Evolutionary conservation across 2,888 invertebrate genomes (phyloP).

Genomic region (Callosobruchus maculatus): DNA sequence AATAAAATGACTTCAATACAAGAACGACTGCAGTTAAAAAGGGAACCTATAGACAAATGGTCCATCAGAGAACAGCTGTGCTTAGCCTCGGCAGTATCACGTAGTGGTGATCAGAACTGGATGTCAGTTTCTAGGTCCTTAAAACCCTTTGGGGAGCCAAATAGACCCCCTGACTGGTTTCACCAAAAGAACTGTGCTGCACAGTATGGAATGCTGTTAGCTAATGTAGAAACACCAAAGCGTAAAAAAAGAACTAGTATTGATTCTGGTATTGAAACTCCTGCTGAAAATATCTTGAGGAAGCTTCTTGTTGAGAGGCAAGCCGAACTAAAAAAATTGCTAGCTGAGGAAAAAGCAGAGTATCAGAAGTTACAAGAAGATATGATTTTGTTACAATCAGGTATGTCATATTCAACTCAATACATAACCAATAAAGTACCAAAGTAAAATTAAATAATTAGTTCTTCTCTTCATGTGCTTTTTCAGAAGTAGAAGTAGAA

Average conservation of each 20-base stretch:
- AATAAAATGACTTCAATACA: conserved; percentile 43
- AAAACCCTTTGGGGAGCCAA: conserved; percentile 72
- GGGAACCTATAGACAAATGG: conserved; percentile 80
- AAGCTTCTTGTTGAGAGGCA: conserved; percentile 75
- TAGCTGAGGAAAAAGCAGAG: conserved; percentile 69
- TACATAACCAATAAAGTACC: too few relatives aligned
- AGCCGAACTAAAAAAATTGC: conserved; percentile 67
- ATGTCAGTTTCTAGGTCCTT: conserved; percentile 79
- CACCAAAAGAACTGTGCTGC: conserved; percentile 87
- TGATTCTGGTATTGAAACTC: conserved; percentile 60
- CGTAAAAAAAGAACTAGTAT: conserved; percentile 70
- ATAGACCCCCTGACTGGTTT: conserved; percentile 81
- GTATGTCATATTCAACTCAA: conserved; percentile 32
- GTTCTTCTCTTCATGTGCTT: too few relatives aligned
- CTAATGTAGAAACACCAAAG: conserved; percentile 80
- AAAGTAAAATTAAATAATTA: too few relatives aligned
- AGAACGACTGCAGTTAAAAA: conserved; percentile 55
- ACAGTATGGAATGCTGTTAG: conserved; percentile 79
- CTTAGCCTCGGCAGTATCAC: conserved; percentile 78
- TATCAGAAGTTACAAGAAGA: conserved; percentile 70
- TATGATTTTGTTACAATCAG: conserved; percentile 55
- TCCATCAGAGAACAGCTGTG: conserved; percentile 79
- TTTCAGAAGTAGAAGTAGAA: too few relatives aligned
- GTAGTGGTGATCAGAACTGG: conserved; percentile 90
- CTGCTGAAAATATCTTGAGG: conserved; percentile 74